Percentiles rank a stretch among this genome's conserved stretches.
Evolutionary conservation across 2,113 vertebrate genomes (phyloP).

Genomic region (Pagrus major): DNA sequence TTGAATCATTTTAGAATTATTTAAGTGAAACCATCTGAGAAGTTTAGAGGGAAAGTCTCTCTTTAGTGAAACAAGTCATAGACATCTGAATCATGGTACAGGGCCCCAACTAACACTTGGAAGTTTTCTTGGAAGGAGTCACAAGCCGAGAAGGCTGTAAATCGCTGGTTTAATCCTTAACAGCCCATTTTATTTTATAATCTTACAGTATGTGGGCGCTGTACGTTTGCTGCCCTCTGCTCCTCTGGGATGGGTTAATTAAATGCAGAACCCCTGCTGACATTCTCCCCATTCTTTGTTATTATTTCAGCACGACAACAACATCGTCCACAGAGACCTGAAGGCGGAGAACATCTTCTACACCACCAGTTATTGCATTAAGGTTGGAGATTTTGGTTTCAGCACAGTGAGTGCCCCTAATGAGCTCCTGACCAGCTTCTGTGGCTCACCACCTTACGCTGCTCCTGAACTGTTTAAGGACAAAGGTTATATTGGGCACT

Average conservation of each 20-base stretch:
- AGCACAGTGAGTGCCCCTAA: constrained; percentile 67
- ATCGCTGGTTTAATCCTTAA: too few relatives aligned
- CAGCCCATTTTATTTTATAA: too few relatives aligned
- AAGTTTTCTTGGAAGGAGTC: neutral
- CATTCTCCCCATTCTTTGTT: neutral
- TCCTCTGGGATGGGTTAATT: too few relatives aligned
- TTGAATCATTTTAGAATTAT: neutral
- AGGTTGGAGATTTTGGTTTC: constrained; percentile 87
- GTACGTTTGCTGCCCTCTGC: too few relatives aligned
- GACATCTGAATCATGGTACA: neutral
- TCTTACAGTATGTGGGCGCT: too few relatives aligned
- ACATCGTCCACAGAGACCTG: constrained; percentile 86
- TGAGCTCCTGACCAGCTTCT: constrained; percentile 81
- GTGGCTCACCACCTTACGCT: constrained; percentile 85
- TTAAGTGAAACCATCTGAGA: neutral
- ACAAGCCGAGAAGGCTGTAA: neutral
- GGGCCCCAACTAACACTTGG: too few relatives aligned
- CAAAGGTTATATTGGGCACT: constrained; percentile 79
- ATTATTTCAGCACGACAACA: constrained; percentile 82
- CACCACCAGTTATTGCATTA: constrained; percentile 84
- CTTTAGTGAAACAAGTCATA: neutral
- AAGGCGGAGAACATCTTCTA: constrained; percentile 87
- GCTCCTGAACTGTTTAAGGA: constrained; percentile 85
- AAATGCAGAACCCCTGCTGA: neutral
- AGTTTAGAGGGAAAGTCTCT: neutral